Percentiles rank a stretch among this genome's conserved stretches.
phyloP scores from a whole-genome alignment of 2,113 vertebrate genomes.

The Seriola rivoliana region DNA sequence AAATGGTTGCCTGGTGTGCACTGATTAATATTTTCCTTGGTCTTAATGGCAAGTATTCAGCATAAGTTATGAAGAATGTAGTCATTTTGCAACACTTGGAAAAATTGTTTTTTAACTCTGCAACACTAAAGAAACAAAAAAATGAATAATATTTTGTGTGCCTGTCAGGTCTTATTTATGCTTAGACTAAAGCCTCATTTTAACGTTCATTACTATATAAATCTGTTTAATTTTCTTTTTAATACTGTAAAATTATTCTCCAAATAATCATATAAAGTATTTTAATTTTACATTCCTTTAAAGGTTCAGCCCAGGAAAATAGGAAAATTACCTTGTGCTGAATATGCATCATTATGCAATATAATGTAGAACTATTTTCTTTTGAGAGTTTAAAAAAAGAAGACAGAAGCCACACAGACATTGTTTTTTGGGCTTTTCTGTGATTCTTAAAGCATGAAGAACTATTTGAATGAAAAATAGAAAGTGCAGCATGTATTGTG shows the following conservation, averaged over 20 bases:
- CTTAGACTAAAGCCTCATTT: neutral
- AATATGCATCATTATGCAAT: neutral
- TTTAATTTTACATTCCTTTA: neutral
- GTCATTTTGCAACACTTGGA: neutral
- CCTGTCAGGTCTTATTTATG: neutral
- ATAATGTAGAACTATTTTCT: neutral
- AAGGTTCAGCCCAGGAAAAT: neutral
- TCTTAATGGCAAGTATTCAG: neutral
- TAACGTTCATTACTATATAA: neutral
- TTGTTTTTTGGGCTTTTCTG: neutral
- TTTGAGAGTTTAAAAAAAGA: neutral
- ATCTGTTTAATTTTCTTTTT: neutral
- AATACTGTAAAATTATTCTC: neutral
- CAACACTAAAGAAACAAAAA: neutral
- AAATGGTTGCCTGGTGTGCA: neutral
- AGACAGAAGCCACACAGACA: neutral
- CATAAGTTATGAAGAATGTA: neutral
- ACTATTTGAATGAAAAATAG: neutral
- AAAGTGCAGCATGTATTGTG: neutral
- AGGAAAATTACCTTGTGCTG: neutral
- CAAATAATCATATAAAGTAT: neutral
- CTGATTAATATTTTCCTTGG: neutral
- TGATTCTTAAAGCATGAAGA: neutral
- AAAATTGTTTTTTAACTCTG: no score
- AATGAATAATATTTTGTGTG: neutral